Conservation (phyloP, 2,888 invertebrate genomes). For the Carcina quercana region DNA sequence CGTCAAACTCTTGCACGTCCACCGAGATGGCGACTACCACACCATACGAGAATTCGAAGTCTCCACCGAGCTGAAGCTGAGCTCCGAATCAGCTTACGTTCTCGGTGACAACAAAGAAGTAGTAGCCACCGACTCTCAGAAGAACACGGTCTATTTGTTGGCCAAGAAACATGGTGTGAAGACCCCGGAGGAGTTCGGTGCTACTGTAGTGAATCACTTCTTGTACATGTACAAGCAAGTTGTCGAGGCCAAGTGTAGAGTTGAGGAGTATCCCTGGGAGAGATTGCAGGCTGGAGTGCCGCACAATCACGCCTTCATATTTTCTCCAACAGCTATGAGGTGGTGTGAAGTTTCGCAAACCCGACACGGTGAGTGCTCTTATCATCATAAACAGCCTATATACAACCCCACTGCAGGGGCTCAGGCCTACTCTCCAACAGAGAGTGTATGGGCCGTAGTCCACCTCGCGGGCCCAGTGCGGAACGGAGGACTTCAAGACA, state of each 20-base stretch:
- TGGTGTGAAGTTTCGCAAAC: conserved; percentile 80
- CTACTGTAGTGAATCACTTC: conserved; percentile 83
- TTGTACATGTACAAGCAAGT: conserved; percentile 84
- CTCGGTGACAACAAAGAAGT: conserved; percentile 86
- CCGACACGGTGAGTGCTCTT: conserved; percentile 75
- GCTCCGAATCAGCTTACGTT: conserved; percentile 81
- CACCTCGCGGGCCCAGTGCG: too few relatives aligned
- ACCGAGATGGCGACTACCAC: conserved; percentile 78
- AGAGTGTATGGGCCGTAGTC: too few relatives aligned
- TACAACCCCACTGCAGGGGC: too few relatives aligned
- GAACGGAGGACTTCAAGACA: too few relatives aligned
- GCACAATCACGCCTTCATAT: conserved; percentile 87
- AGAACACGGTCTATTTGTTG: conserved; percentile 86
- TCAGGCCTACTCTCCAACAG: too few relatives aligned
- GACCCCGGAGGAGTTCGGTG: conserved; percentile 84
- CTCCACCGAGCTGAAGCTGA: conserved; percentile 79
- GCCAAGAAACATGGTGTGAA: conserved; percentile 86
- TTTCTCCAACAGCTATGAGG: conserved; percentile 78
- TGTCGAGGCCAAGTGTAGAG: conserved; percentile 78
- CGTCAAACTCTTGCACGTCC: conserved; percentile 82
- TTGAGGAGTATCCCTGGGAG: conserved; percentile 86
- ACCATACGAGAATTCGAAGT: conserved; percentile 84
- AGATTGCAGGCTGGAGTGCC: conserved; percentile 70
- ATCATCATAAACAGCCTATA: too few relatives aligned
- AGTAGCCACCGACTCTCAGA: conserved; percentile 88